These are phyloP conservation scores for Drosophila emarginata DNA, from an alignment of 2,888 invertebrate species.

Conservation along the genomic window DNA sequence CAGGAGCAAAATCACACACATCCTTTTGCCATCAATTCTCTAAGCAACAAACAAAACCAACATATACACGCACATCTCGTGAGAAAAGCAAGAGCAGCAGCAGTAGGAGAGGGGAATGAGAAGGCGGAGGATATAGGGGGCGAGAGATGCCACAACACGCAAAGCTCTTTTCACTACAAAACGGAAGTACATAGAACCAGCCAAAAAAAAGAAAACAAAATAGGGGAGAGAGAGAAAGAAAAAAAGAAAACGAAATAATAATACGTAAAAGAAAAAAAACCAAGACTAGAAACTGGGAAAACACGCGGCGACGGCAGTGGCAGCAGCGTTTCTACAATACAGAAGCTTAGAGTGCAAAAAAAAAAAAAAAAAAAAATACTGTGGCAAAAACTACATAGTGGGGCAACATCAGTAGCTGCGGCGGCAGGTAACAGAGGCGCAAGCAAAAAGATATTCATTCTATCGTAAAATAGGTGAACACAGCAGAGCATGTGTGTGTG, in stretches of 20 bases:
- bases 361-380: constrained; percentile 67
- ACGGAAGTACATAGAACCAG: constrained; percentile 70
- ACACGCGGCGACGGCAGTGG: constrained; percentile 38
- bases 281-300: constrained; percentile 51
- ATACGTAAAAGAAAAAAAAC: constrained; percentile 27
- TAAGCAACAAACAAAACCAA: constrained; percentile 71
- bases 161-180: constrained; percentile 77
- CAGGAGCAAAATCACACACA: constrained; percentile 67
- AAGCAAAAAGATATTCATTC: constrained; percentile 69
- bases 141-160: constrained; percentile 59
- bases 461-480: constrained; percentile 78
- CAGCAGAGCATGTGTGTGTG: constrained; percentile 22
- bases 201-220: constrained; percentile 48
- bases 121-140: not conserved
- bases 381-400: constrained; percentile 65
- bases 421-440: constrained; percentile 25
- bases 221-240: constrained; percentile 9
- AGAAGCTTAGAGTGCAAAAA: constrained; percentile 60
- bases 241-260: constrained; percentile 36
- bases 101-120: not conserved
- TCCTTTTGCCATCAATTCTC: constrained; percentile 77
- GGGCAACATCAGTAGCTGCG: constrained; percentile 18
- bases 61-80: constrained; percentile 42
- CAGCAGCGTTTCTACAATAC: not conserved
- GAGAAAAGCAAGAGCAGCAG: constrained; percentile 3